Evolutionary conservation across 1,140 invertebrate species (phyloP).

Genomic region (Arctopsyche grandis): DNA sequence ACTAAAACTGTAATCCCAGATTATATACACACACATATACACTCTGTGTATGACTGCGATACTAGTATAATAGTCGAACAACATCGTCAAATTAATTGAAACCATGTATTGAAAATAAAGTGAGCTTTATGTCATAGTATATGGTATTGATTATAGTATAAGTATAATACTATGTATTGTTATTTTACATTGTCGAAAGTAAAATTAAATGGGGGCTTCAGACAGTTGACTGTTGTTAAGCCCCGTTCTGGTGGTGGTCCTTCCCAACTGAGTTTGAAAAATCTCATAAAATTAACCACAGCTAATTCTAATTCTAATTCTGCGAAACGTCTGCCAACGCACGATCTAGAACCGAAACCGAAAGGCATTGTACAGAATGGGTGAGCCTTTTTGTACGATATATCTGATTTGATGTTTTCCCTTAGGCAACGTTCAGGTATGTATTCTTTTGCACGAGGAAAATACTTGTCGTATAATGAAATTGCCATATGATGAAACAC

Average conservation of each 20-base stretch:
- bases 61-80: too few species aligned
- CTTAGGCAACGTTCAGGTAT: slow-evolving; percentile 71
- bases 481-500: slow-evolving; percentile 65
- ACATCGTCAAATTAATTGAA: too few species aligned
- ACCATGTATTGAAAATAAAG: too few species aligned
- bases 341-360: slow-evolving; percentile 70
- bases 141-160: too few species aligned
- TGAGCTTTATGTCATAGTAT: too few species aligned
- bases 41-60: too few species aligned
- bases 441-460: slow-evolving; percentile 65
- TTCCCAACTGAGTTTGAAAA: slow-evolving; percentile 68
- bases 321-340: slow-evolving; percentile 74
- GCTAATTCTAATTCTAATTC: slow-evolving; percentile 76
- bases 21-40: too few species aligned
- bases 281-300: slow-evolving; percentile 69
- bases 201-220: slow-evolving; percentile 60
- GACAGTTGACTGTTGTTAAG: slow-evolving; percentile 58
- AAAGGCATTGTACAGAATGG: slow-evolving; percentile 71
- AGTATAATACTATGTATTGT: too few species aligned
- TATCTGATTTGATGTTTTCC: slow-evolving; percentile 57
- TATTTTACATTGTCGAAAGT: slow-evolving; percentile 56
- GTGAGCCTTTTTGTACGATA: slow-evolving; percentile 63
- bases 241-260: slow-evolving; percentile 57
- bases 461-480: slow-evolving; percentile 64
- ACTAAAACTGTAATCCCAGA: too few species aligned